Evolutionary conservation across 2,888 invertebrate genomes (phyloP), one percentile per base, ranked within the genome.

Genomic region (Temnothorax rugatulus): DNA sequence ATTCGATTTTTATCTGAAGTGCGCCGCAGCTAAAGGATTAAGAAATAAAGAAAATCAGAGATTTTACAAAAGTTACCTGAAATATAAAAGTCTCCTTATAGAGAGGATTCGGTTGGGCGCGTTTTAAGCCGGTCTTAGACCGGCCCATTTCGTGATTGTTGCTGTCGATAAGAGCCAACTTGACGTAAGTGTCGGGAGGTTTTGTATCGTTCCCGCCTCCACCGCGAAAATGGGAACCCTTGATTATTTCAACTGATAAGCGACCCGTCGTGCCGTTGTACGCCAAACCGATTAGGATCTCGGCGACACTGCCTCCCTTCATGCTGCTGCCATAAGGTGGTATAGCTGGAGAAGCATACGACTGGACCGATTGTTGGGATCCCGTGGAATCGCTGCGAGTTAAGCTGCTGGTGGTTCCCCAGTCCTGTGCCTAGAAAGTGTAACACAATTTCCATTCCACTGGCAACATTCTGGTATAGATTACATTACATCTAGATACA

Each of bases 41-140:
- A 34, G 44, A 29, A 69, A 69, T 11, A 4, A 29, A 7, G 50
- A 47, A 18, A 41, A 2, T 29, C 7, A 47, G 4, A 34, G 8
- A 21, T 52, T 21, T 47, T 5, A 50, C 50, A 64, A 52, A n/a
- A 38, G 5, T 44, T 95, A 98, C 98, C 96, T 99, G 99, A 95
- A 99, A 99, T 95, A 99, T 97, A 95, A 99, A 99, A 4, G 98
- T 98, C 95, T 99, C 99, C 95, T 99, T 99, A 95, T 98, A 99
- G 15, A 99, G 96, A 57, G 99, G 99, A 96, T 99, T 99, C 69
- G 99, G 99, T 95, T 99, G 99, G 15, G 98, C 98, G 74, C 99
- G 96, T 89, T 98, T 96, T 18, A 99, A 97, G 77, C 98, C 98
- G 54, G 99, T 99, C 96, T 99, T 99, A 94, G 98, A 98, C 88